These are phyloP conservation scores for Ochlodes sylvanus DNA, from an alignment of 2,888 invertebrate genomes.

Conservation along the genomic window DNA sequence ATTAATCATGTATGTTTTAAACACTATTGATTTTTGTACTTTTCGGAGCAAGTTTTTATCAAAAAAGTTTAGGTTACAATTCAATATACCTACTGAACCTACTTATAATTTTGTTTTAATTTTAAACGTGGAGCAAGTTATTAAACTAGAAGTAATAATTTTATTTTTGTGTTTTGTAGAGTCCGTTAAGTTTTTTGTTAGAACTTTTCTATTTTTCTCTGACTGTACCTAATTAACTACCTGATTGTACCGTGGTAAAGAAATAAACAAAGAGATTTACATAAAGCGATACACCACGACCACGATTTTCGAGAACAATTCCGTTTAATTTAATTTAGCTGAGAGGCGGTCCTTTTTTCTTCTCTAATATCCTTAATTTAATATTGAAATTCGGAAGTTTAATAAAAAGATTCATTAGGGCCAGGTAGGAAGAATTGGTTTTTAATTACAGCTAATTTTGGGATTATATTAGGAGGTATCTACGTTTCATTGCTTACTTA, in stretches of 20 bases:
- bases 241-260: neutral
- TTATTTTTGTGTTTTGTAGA: no score
- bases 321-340: constrained; percentile 1
- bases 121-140: no score
- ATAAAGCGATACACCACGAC: neutral
- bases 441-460: constrained; percentile 5
- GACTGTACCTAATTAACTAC: no score
- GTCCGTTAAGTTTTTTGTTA: no score
- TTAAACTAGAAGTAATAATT: no score
- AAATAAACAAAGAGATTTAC: neutral
- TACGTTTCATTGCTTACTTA: no score
- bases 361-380: constrained; percentile 3
- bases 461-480: neutral
- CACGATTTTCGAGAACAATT: neutral
- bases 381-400: neutral
- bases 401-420: neutral
- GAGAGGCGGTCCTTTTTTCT: neutral
- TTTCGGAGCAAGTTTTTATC: neutral
- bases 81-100: no score
- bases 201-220: no score
- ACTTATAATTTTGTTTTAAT: no score
- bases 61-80: neutral
- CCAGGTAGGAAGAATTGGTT: constrained; percentile 9
- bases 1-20: constrained; percentile 16
- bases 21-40: constrained; percentile 11